Conservation (phyloP, 2,113 vertebrate species). For the Zingel zingel region DNA sequence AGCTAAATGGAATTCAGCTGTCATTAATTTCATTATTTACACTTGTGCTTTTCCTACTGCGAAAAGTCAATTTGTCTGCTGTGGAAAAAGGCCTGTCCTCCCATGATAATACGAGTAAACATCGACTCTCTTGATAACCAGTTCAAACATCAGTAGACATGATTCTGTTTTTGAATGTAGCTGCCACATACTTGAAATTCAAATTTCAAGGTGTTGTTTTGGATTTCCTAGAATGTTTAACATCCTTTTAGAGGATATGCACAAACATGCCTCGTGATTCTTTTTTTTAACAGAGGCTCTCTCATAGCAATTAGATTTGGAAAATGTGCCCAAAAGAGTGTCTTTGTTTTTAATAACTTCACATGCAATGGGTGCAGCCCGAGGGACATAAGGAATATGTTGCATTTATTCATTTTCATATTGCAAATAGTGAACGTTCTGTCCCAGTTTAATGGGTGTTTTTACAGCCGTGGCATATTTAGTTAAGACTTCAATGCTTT, state of each 20-base stretch:
- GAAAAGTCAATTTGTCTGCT: too few species aligned
- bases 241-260: neutral
- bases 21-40: too few species aligned
- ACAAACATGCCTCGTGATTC: constrained; percentile 8
- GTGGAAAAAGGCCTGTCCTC: neutral
- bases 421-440: constrained; percentile 3
- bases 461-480: neutral
- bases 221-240: neutral
- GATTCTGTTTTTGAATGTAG: neutral
- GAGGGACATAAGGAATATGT: constrained; percentile 4
- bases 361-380: neutral
- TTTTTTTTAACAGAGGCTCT: constrained; percentile 22
- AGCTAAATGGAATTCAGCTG: too few species aligned
- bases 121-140: neutral
- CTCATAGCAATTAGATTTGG: constrained; percentile 43
- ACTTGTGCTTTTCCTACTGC: too few species aligned
- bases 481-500: neutral
- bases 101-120: neutral
- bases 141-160: neutral
- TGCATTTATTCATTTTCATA: neutral
- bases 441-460: constrained; percentile 2
- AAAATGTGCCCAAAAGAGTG: neutral
- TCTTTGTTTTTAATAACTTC: constrained; percentile 35
- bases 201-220: neutral
- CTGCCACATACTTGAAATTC: neutral